Evolutionary conservation across 1,140 invertebrate species (phyloP), one percentile per base, ranked within the genome.

Genomic region (Bacillus rossius): DNA sequence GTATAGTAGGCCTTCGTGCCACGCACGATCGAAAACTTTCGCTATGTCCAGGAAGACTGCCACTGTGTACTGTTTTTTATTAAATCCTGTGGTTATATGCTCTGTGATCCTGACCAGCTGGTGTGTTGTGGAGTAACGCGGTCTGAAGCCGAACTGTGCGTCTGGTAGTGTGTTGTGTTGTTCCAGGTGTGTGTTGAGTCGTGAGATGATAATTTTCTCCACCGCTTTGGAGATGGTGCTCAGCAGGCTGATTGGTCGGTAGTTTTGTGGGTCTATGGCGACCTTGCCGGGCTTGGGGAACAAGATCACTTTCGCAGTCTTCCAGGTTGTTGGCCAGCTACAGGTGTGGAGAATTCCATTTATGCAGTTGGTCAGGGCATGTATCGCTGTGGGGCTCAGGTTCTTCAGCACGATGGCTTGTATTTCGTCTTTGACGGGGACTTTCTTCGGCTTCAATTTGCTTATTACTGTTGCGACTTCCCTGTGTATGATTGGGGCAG

Each of bases 21-120:
- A 72, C 0, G 73, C 65, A 37, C 61, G 61, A 54, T 73, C 67
- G 49, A 73, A 70, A 0, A 72, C 69, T 59, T 70, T 67, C 23
- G n/a, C 41, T 0, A 73, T 62, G 34, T 74, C 69, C 1, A 73
- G 58, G 22, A 71, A 69, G 1, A 67, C 64, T 13, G 61, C 68
- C 40, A 58, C 60, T 52, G 63, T 69, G 43, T 60, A 66, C 51
- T 64, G 25, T 64, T 63, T 69, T 40, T 64, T 50, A 60, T 71
- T 64, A 1, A 72, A 43, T n/a, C 53, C 34, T 50, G 61, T 19
- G 1, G 26, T 43, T 20, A 72, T 67, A 8, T 19, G 47, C 41
- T 65, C 57, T 8, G 50, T 40, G 10, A 71, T 50, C 55, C 61
- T 50, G 40, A 65, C 48, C n/a, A 55, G 14, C 50, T 61, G 58